Percentiles rank a stretch among this genome's conserved stretches.
Conservation (phyloP, 1,140 invertebrate genomes). For the Anastatus disparis region DNA sequence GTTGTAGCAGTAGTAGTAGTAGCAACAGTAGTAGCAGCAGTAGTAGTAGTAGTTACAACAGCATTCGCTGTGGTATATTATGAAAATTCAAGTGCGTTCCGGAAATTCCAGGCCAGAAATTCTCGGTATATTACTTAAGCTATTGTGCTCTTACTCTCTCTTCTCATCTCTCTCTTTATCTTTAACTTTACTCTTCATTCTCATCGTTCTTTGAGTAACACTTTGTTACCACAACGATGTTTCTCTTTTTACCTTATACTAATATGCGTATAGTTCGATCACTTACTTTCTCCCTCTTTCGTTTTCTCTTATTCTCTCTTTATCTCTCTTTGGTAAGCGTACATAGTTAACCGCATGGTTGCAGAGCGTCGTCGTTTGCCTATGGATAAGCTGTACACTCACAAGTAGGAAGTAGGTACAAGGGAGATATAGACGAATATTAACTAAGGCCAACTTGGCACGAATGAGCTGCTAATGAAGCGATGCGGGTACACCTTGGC, state of each 20-base stretch:
- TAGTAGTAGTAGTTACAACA: too few species aligned
- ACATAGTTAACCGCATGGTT: not conserved
- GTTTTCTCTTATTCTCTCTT: too few species aligned
- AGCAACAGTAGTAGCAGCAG: too few species aligned
- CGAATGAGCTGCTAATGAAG: constrained; percentile 26
- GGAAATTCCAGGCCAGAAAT: not conserved
- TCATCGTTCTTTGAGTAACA: constrained; percentile 9
- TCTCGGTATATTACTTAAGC: not conserved
- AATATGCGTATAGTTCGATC: too few species aligned
- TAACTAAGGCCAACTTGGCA: constrained; percentile 14
- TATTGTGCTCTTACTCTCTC: not conserved
- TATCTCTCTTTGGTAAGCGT: too few species aligned
- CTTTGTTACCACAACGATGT: not conserved
- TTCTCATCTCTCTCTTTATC: not conserved
- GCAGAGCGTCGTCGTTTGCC: constrained; percentile 18
- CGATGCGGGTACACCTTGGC: not conserved
- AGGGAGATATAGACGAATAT: not conserved
- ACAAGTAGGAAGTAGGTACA: not conserved
- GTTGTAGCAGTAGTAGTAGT: too few species aligned
- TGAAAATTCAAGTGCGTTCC: constrained; percentile 8
- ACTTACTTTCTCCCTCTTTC: too few species aligned
- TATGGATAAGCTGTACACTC: not conserved
- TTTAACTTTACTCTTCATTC: not conserved
- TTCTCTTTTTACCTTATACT: not conserved
- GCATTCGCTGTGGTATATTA: not conserved